These are phyloP conservation scores for Oligia strigilis DNA, from an alignment of 2,888 invertebrate genomes.

Conservation along the genomic window DNA sequence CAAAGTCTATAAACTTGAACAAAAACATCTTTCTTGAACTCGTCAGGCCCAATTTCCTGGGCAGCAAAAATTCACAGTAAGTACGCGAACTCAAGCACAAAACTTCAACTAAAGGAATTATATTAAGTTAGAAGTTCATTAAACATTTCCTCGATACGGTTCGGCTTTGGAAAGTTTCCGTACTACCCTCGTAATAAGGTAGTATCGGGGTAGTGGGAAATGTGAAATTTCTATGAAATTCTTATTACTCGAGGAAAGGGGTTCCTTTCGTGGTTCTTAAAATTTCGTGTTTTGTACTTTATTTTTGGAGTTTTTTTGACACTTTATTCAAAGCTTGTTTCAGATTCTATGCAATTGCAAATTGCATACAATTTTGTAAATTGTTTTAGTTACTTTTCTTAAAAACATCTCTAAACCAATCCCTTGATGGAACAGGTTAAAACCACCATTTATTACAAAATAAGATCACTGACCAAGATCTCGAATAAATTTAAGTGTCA, in stretches of 20 bases:
- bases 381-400: background rate
- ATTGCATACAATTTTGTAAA: no score
- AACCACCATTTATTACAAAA: background rate
- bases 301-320: background rate
- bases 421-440: no score
- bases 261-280: background rate
- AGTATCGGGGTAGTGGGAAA: conserved; percentile 51
- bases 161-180: conserved; percentile 60
- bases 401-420: background rate
- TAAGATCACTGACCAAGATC: background rate
- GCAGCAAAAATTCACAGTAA: conserved; percentile 50
- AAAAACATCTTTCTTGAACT: conserved; percentile 18
- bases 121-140: conserved; percentile 67
- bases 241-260: background rate
- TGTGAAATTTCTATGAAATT: conserved; percentile 55
- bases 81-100: conserved; percentile 39
- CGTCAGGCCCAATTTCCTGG: conserved; percentile 46
- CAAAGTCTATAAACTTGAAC: conserved; percentile 21
- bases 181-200: conserved; percentile 59
- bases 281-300: background rate
- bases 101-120: conserved; percentile 60
- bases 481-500: background rate
- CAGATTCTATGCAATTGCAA: background rate
- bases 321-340: background rate
- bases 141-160: conserved; percentile 65